Evolutionary conservation across 2,113 vertebrate species (phyloP).

Genomic region (Callithrix jacchus): DNA sequence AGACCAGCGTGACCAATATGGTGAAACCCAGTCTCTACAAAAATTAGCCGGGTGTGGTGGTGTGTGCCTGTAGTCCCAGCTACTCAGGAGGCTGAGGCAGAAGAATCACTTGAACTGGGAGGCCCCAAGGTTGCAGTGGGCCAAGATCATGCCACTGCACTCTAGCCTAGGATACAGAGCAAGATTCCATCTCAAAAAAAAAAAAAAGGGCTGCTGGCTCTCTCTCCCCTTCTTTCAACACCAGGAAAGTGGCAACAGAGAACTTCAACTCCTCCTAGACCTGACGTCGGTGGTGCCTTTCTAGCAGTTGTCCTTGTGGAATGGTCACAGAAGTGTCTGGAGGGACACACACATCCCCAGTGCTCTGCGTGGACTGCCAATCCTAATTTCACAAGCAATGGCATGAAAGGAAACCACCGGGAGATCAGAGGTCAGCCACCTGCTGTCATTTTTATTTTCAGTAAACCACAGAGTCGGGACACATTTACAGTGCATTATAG

Average conservation of each 20-base stretch:
- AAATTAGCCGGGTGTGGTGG: too few species aligned
- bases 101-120: too few species aligned
- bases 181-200: too few species aligned
- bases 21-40: too few species aligned
- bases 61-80: too few species aligned
- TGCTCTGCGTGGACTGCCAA: background rate
- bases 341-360: too few species aligned
- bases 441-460: conserved; percentile 80
- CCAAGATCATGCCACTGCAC: too few species aligned
- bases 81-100: too few species aligned
- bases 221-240: background rate
- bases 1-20: too few species aligned
- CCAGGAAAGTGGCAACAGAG: background rate
- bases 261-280: background rate
- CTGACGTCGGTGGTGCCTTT: background rate
- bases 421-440: conserved; percentile 44
- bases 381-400: background rate
- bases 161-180: too few species aligned
- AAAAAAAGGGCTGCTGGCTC: background rate
- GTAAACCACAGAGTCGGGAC: conserved; percentile 65
- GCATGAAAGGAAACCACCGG: background rate
- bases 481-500: background rate
- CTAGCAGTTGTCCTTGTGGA: background rate
- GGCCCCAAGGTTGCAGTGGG: too few species aligned
- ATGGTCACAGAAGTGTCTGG: background rate